Evolutionary conservation across 1,140 invertebrate genomes (phyloP), one percentile per base, ranked within the genome.

Genomic region (Laodelphax striatellus): DNA sequence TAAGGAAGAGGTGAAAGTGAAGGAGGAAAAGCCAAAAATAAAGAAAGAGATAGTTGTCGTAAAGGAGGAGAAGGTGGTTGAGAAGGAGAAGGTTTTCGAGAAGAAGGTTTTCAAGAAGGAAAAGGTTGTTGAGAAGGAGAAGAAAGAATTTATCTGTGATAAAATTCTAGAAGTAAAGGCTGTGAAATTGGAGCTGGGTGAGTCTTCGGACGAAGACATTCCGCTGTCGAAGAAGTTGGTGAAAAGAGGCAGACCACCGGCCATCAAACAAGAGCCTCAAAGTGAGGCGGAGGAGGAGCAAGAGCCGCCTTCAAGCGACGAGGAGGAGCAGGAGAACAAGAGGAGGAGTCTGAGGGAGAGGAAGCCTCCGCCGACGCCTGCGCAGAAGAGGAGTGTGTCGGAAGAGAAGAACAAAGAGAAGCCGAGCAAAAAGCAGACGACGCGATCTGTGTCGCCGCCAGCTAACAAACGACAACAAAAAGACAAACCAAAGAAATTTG

Each of bases 401-500:
- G 55, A 57, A 52, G 54, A 31, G 56, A 59, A 43, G 42, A 65
- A 63, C 44, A 31, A 34, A 19, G 42, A 58, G 17, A 17, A 28
- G n/a, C 5, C 17, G n/a, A 21, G 28, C 21, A 50, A 60, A 28
- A 55, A 56, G 17, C 42, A 60, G 38, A 52, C 13, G 38, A 52
- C 13, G 2, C 42, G 22, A 52, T 59, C 24, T 34, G 1, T 16
- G 16, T 59, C 24, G 28, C 17, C 22, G 19, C 24, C 43, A 10
- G 16, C 2, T 10, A 43, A 21, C 19, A 16, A 41, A 17, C 31
- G 52, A 55, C 19, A 55, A 61, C 55, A 44, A 55, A 64, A 54
- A 28, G 57, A 57, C 52, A 66, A 62, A 61, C 24, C 42, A 31
- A 54, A 46, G 54, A 52, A 57, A 14, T 38, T 66, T 67, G 44